Evolutionary conservation across 2,888 invertebrate genomes (phyloP).

Genomic region (Drosophila lacicola): DNA sequence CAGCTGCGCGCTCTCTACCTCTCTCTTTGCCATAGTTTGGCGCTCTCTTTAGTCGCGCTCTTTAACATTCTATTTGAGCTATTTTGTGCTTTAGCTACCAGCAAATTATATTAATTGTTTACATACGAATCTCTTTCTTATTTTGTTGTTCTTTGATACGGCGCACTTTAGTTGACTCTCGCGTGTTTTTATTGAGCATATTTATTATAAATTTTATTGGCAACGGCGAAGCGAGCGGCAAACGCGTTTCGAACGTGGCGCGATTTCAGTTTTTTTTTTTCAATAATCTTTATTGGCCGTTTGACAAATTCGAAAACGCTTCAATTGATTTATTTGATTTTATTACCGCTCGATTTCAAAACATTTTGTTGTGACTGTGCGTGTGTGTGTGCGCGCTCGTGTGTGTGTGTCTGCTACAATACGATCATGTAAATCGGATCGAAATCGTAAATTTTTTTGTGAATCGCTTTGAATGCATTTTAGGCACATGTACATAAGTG

Average conservation of each 20-base stretch:
- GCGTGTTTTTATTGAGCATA: constrained; percentile 37
- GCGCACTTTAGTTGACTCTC: constrained; percentile 56
- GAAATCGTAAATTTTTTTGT: constrained; percentile 41
- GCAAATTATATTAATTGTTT: constrained; percentile 78
- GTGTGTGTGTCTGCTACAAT: constrained; percentile 26
- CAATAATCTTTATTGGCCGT: constrained; percentile 72
- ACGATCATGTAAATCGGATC: constrained; percentile 60
- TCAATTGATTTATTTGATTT: constrained; percentile 80
- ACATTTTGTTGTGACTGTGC: constrained; percentile 20
- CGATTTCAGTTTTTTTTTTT: constrained; percentile 53
- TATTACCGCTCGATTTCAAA: constrained; percentile 53
- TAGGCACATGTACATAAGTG: constrained; percentile 33
- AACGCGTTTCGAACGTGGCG: constrained; percentile 30
- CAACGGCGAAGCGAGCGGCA: constrained; percentile 24
- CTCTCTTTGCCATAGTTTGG: constrained; percentile 22
- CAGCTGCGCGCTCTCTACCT: constrained; percentile 13
- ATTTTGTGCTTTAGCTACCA: constrained; percentile 39
- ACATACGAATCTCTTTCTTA: constrained; percentile 51
- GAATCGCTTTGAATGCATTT: constrained; percentile 35
- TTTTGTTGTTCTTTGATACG: constrained; percentile 38
- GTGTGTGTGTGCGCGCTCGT: neutral
- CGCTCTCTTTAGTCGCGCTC: constrained; percentile 5
- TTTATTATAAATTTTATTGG: constrained; percentile 72
- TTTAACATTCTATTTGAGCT: constrained; percentile 39
- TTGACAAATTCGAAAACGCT: constrained; percentile 75